Evolutionary conservation across 2,888 invertebrate species (phyloP).

Genomic region (Athalia cordata): DNA sequence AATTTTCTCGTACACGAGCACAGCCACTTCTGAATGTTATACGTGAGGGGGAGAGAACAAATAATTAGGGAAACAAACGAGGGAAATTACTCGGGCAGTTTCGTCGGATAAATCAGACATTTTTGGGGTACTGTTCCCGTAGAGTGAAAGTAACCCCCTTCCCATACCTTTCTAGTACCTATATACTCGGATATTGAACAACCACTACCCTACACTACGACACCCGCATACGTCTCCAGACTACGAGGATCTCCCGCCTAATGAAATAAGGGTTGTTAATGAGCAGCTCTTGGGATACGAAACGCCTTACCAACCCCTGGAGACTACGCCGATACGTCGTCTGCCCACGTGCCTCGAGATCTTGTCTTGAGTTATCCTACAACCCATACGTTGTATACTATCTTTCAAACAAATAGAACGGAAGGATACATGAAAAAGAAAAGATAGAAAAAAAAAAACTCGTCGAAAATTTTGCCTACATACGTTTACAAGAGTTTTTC

Average conservation of each 20-base stretch:
- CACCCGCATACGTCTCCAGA: conserved; percentile 48
- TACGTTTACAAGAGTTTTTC: conserved; percentile 58
- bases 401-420: not conserved
- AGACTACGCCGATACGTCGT: conserved; percentile 58
- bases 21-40: conserved; percentile 11
- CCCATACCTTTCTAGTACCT: not conserved
- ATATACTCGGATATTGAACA: not conserved
- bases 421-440: not conserved
- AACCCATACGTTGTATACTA: not conserved
- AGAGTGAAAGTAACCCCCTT: conserved; percentile 7
- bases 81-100: conserved; percentile 62
- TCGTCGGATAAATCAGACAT: conserved; percentile 64
- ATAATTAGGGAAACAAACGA: conserved; percentile 67
- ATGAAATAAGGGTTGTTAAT: conserved; percentile 69
- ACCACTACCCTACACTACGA: conserved; percentile 47
- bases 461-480: no score
- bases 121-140: conserved; percentile 45
- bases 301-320: conserved; percentile 58
- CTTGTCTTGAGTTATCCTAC: not conserved
- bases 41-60: conserved; percentile 49
- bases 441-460: not conserved
- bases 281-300: conserved; percentile 59
- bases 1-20: conserved; percentile 14
- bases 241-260: conserved; percentile 54
- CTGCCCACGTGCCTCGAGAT: conserved; percentile 9